phyloP scores from a whole-genome alignment of 2,113 vertebrate genomes.

The Bombycilla garrulus region DNA sequence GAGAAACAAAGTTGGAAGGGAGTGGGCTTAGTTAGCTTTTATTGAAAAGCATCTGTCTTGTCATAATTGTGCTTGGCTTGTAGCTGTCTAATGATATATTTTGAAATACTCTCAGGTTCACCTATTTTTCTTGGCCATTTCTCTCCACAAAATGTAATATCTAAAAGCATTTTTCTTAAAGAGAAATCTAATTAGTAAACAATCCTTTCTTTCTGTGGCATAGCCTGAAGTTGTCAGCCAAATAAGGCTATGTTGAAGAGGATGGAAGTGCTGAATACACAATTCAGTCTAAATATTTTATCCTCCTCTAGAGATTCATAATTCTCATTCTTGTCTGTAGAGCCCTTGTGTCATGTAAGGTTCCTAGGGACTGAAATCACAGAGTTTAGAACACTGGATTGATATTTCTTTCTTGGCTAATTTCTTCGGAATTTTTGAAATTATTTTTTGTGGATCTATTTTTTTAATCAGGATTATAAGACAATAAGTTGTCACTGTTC shows the following conservation, averaged over 20 bases:
- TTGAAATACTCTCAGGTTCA: neutral
- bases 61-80: neutral
- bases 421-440: neutral
- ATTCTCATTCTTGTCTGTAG: neutral
- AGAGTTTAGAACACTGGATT: neutral
- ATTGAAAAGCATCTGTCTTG: neutral
- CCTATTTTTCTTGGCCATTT: neutral
- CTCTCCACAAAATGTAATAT: neutral
- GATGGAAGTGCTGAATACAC: neutral
- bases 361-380: neutral
- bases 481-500: neutral
- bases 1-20: neutral
- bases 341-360: neutral
- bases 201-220: neutral
- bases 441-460: neutral
- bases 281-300: slow-evolving; percentile 18
- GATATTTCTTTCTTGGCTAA: neutral
- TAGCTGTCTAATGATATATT: neutral
- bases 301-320: slow-evolving; percentile 2
- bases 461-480: neutral
- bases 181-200: slow-evolving; percentile 6
- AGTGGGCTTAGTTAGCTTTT: neutral
- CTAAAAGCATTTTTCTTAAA: neutral
- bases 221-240: neutral
- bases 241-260: neutral